Base-by-base conservation (phyloP, 2,888 invertebrate species). In the Heterodera filipjevi region DNA sequence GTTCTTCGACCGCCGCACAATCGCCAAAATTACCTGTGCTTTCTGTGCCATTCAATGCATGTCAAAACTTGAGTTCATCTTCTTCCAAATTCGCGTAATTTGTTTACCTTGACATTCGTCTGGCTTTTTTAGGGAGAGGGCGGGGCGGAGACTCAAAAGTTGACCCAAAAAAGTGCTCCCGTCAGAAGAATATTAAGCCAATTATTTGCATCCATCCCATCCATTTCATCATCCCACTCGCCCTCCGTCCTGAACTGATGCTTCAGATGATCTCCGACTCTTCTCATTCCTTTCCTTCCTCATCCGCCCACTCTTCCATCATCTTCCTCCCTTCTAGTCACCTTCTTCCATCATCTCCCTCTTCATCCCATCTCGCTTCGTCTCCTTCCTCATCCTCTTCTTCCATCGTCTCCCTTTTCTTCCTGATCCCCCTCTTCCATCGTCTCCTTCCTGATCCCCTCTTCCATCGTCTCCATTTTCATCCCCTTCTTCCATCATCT, bases 101-200 rank as follows among this genome's bases (percentile, higher is more conserved):
- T 68, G 68, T 68, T 68, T 68, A 68, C 68, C 68, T 68, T 68
- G 68, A 68, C 68, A 59, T 59, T 59, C 68, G 35, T 68, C 68
- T 68, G 33, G 59, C 22, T 22, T n/a, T 19, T n/a, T 10, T 1
- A 27, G 59, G 59, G 59, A 8, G 1, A 8, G 59, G 59, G 59
- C 10, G n/a, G 59, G 59, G n/a, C 8, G 59, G 59, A 27, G 59
- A 59, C 27, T n/a, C 59, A 59, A 27, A 10, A 22, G 68, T 19
- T 68, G 68, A 68, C 68, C 68, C 68, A 68, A 68, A 68, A 68
- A 68, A 68, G 68, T 12, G 32, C 32, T 53, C 53, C 53, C 59
- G 27, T n/a, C 27, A 59, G 27, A 35, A 32, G 68, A 16, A 22
- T 68, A 68, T 68, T 68, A 68, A 68, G 68, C 33, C 68, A 68